These are phyloP conservation scores for Corynorhinus townsendii DNA, from an alignment of 2,113 vertebrate species.

Conservation along the genomic window DNA sequence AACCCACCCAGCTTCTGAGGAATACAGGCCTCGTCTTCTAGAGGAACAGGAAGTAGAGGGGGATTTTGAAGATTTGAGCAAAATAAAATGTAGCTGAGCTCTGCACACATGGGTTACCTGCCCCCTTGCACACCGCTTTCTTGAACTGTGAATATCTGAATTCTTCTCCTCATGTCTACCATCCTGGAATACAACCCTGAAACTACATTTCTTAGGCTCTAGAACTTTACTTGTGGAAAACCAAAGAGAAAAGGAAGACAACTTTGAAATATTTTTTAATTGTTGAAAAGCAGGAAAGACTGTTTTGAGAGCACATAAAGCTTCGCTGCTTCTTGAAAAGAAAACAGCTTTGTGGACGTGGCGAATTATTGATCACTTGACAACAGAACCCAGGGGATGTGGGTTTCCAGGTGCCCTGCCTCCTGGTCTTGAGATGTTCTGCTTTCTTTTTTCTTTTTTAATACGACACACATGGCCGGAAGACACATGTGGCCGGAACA, in stretches of 20 bases:
- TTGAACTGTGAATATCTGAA: not conserved
- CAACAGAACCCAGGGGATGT: not conserved
- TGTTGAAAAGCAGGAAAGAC: slow-evolving; percentile 13
- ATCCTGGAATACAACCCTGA: not conserved
- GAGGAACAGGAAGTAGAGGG: not conserved
- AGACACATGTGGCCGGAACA: not conserved
- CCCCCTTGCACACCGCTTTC: not conserved
- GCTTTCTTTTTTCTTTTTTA: not conserved
- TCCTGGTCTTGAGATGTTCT: not conserved
- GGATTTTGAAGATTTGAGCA: not conserved
- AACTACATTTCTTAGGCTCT: not conserved
- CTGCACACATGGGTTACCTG: not conserved
- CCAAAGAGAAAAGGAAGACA: not conserved
- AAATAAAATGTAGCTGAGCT: not conserved
- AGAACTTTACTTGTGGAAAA: not conserved
- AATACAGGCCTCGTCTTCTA: not conserved
- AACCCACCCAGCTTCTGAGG: not conserved
- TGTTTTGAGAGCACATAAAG: not conserved
- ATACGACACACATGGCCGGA: not conserved
- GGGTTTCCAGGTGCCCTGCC: too few species aligned
- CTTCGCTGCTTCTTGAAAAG: not conserved
- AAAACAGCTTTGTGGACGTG: not conserved
- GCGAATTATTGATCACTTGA: not conserved
- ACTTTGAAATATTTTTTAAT: slow-evolving; percentile 9
- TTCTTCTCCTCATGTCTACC: not conserved